phyloP scores from a whole-genome alignment of 1,140 invertebrate genomes.

The Episyrphus balteatus region DNA sequence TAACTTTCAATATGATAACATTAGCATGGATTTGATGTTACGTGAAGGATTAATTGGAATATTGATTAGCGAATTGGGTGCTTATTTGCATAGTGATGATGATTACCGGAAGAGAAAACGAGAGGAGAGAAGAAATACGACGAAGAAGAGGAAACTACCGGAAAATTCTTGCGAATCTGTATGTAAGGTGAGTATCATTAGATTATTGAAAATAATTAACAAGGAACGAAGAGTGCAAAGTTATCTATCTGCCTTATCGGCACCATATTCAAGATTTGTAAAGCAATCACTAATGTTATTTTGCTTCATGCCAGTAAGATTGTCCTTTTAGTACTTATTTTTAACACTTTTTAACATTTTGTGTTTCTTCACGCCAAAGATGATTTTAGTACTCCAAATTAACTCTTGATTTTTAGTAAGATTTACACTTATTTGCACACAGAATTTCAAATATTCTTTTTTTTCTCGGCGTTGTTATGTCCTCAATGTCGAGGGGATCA shows the following conservation, averaged over 20 bases:
- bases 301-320: no score
- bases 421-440: no score
- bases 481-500: no score
- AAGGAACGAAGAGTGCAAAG: no score
- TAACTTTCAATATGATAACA: slow-evolving; percentile 34
- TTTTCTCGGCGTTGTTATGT: no score
- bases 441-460: no score
- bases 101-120: slow-evolving; percentile 26
- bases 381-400: no score
- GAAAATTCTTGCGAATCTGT: slow-evolving; percentile 17
- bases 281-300: not conserved
- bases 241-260: not conserved
- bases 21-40: slow-evolving; percentile 32
- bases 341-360: no score
- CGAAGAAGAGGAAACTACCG: slow-evolving; percentile 26
- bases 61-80: slow-evolving; percentile 26
- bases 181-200: slow-evolving; percentile 20
- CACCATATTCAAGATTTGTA: not conserved
- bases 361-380: no score
- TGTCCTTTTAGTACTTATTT: no score
- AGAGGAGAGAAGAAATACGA: slow-evolving; percentile 24
- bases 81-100: slow-evolving; percentile 28
- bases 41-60: slow-evolving; percentile 26
- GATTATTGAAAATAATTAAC: no score
- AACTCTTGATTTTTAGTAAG: no score